Evolutionary conservation across 2,888 invertebrate genomes (phyloP), one percentile per base, ranked within the genome.

Genomic region (Pardosa pseudoannulata): DNA sequence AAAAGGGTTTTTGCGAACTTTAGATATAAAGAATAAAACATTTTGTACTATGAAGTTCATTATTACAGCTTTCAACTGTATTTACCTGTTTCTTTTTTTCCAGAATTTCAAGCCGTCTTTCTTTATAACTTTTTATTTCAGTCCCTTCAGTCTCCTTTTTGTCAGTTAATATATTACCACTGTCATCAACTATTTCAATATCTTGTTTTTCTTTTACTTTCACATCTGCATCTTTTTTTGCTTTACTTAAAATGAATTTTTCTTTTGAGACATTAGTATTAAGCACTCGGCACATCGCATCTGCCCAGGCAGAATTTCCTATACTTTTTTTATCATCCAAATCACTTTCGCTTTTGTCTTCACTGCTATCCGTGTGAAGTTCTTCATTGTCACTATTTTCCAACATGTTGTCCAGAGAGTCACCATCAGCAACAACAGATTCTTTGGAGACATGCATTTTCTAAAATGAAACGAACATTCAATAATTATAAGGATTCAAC

Each of bases 211-310:
- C 23, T 93, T 92, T 89, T 27, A 16, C 56, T 27, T 70, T 16
- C 11, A 90, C 88, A 71, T 90, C 90, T 85, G 88, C 88, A 83
- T 91, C 90, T 91, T 95, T 96, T 90, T 96, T 96, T 0, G 96
- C 96, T 90, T 95, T 94, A 0, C 96, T 95, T 46, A 97, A 91
- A 0, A 96, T 95, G 76, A 95, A 92, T 91, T 95, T 96, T 90
- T 95, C 95, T 91, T 95, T 95, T 0, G 96, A 95, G 91, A 95
- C 95, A 32, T 94, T 95, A 0, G 95, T 94, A 85, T 93, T 94
- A 29, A 97, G 92, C 89, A 97, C 95, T 92, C 96, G 96, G 7
- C 94, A 93, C 90, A 97, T 94, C 0, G 95, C 96, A 92, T 96
- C 95, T 0, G 96, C 96, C 96, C 96, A 96, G 1, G 95, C 95